Conservation (phyloP, 2,888 invertebrate genomes). For the Hecatera dysodea region DNA sequence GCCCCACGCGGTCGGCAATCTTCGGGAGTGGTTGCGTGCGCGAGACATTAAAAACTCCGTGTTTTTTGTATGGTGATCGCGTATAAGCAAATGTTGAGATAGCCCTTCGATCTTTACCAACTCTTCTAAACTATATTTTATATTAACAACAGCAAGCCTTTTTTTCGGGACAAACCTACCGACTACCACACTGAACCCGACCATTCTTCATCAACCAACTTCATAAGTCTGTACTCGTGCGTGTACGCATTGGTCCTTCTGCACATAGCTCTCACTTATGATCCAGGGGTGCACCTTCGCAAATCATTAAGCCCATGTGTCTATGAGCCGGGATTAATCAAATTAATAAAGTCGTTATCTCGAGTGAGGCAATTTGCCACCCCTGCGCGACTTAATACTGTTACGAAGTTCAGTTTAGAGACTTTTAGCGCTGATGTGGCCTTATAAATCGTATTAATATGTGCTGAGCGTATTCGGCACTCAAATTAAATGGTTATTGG, state of each 20-base stretch:
- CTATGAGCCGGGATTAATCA: conserved; percentile 77
- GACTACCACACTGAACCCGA: neutral
- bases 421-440: conserved; percentile 66
- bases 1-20: too few relatives aligned
- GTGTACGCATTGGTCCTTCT: conserved; percentile 18
- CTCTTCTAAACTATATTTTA: too few relatives aligned
- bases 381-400: conserved; percentile 68
- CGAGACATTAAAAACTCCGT: too few relatives aligned
- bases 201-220: neutral
- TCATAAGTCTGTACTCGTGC: neutral
- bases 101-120: too few relatives aligned
- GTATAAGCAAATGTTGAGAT: too few relatives aligned
- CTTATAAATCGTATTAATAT: conserved; percentile 64
- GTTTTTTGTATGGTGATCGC: too few relatives aligned
- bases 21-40: too few relatives aligned
- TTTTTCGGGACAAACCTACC: too few relatives aligned
- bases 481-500: conserved; percentile 51
- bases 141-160: too few relatives aligned
- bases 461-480: conserved; percentile 40
- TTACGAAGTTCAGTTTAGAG: conserved; percentile 65
- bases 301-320: conserved; percentile 75
- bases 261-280: neutral
- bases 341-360: conserved; percentile 83
- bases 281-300: conserved; percentile 60
- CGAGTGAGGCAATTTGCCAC: conserved; percentile 78